These are phyloP conservation scores for Perithous albicinctus DNA, from an alignment of 2,888 invertebrate species.

Conservation along the genomic window DNA sequence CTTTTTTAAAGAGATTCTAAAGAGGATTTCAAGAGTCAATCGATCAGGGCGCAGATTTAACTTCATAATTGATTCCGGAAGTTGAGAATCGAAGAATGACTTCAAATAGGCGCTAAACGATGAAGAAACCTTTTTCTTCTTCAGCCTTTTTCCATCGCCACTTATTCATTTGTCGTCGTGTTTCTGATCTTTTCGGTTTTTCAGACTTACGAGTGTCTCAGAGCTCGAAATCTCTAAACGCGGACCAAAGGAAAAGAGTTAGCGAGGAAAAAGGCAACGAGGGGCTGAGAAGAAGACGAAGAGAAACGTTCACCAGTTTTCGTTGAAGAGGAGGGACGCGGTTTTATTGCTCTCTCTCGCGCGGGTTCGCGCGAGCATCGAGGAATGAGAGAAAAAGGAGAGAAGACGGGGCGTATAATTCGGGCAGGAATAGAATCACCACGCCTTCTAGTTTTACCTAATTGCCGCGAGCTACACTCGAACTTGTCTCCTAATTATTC, in stretches of 20 bases:
- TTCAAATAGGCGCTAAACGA: constrained; percentile 8
- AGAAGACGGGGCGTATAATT: constrained; percentile 67
- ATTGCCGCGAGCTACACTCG: constrained; percentile 81
- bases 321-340: constrained; percentile 24
- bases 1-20: no score
- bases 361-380: constrained; percentile 14
- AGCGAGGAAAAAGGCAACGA: constrained; percentile 16
- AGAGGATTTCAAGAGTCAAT: neutral
- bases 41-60: neutral
- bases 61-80: constrained; percentile 50
- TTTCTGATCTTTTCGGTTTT: neutral
- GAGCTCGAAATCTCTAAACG: constrained; percentile 29
- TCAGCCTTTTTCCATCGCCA: neutral
- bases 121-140: neutral
- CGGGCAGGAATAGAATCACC: constrained; percentile 82
- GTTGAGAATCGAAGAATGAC: neutral
- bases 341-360: neutral
- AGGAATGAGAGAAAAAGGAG: constrained; percentile 54
- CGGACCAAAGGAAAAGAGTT: constrained; percentile 12
- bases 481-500: constrained; percentile 84
- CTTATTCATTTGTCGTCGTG: constrained; percentile 18
- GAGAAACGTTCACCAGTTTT: constrained; percentile 43
- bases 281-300: neutral
- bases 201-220: constrained; percentile 1
- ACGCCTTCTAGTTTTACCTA: constrained; percentile 83